A percentile compares a stretch with the other conserved stretches of the same genome.
Evolutionary conservation across 2,113 vertebrate species (phyloP).

Genomic region (Menidia beryllina): DNA sequence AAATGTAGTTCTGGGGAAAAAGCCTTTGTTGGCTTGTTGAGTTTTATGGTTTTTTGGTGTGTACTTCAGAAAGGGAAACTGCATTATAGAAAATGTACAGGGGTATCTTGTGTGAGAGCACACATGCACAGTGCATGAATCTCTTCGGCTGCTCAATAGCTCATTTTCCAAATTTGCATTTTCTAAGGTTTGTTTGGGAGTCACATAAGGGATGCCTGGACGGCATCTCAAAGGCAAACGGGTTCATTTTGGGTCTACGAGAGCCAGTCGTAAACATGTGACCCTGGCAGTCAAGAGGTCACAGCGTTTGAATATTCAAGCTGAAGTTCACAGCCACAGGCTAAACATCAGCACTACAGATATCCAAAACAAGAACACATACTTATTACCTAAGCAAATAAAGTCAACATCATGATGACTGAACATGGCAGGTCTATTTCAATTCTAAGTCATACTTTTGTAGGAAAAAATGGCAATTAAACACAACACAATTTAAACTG

Average conservation of each 20-base stretch:
- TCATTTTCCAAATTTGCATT: conserved; percentile 2
- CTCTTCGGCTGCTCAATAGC: conserved; percentile 15
- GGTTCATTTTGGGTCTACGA: conserved; percentile 32
- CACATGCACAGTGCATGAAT: background rate
- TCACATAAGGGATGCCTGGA: conserved; percentile 10
- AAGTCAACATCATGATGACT: background rate
- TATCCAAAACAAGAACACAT: background rate
- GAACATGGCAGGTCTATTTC: background rate
- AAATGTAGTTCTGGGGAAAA: no score
- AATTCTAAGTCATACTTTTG: background rate
- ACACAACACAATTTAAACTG: background rate
- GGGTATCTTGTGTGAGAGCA: conserved; percentile 7
- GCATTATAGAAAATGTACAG: no score
- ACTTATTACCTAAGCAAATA: background rate
- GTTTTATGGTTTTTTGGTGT: no score
- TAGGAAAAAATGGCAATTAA: background rate
- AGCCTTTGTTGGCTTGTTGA: no score
- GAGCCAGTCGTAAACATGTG: conserved; percentile 65
- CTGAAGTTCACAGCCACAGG: conserved; percentile 35
- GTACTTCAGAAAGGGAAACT: no score
- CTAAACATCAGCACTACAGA: conserved; percentile 18
- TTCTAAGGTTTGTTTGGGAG: conserved; percentile 11
- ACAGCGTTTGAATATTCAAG: conserved; percentile 34
- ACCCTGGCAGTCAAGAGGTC: conserved; percentile 60
- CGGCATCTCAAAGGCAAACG: background rate